phyloP scores from a whole-genome alignment of 2,113 vertebrate genomes.

The Pygoscelis adeliae region DNA sequence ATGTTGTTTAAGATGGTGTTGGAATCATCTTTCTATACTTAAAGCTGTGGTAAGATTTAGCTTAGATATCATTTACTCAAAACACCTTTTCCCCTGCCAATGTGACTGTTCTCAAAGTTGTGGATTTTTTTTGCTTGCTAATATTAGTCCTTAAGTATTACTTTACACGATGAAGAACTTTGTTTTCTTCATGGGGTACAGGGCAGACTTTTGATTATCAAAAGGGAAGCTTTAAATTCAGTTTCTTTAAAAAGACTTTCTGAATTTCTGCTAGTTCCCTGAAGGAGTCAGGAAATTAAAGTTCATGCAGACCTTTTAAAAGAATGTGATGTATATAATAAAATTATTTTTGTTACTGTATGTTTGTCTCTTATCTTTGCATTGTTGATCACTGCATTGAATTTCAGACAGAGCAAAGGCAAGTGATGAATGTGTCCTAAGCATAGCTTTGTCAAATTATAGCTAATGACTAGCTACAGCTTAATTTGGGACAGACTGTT shows the following conservation, averaged over 20 bases:
- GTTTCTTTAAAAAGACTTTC: background rate
- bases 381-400: background rate
- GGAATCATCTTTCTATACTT: background rate
- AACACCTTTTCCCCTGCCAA: background rate
- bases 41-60: background rate
- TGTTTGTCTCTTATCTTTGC: background rate
- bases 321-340: background rate
- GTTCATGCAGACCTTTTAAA: background rate
- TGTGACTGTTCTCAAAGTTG: background rate
- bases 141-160: background rate
- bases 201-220: background rate
- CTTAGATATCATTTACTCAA: background rate
- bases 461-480: background rate
- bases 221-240: background rate
- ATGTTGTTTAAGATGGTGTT: background rate
- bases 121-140: background rate
- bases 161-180: background rate
- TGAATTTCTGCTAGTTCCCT: background rate
- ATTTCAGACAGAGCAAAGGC: background rate
- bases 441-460: background rate
- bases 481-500: background rate
- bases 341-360: background rate
- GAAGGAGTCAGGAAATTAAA: background rate
- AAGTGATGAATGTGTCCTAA: background rate
- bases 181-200: background rate